Base-by-base conservation (phyloP, 1,140 invertebrate species). In the Anoplolepis gracilipes region DNA sequence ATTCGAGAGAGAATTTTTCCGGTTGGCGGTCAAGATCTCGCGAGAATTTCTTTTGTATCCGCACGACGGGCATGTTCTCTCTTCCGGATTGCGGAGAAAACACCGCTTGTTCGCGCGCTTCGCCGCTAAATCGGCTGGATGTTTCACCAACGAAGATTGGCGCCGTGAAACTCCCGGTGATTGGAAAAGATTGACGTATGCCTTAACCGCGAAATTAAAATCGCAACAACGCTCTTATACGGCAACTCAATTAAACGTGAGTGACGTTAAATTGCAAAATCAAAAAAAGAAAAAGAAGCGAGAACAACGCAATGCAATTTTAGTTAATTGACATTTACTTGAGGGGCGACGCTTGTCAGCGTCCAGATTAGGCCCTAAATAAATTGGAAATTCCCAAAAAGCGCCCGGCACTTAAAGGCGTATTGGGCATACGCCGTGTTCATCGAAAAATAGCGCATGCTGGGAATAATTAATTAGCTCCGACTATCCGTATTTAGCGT, bases 1-100 rank as follows among this genome's bases (percentile, higher is more conserved):
- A 73, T 82, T 64, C 36, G 78, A 59, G 36, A 59, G 36, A 42
- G 67, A 82, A 82, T 82, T 61, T 73, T 82, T 82, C 78, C 67
- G 53, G 46, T 33, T 46, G 10, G 36, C 25, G 42, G 65, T 72
- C 67, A 82, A 61, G 67, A 46, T 39, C 67, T 59, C 78, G 67
- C 67, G 78, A 59, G 78, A 73, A 82, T 73, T 70, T 36, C 25
- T 49, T 72, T 81, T 81, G 46, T 81, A 25, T n/a, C 16, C 49
- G 65, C 36, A 33, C 77, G 36, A 81, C 65, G 36, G 3, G 22
- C 36, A 36, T 65, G 78, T 59, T 59, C 28, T 25, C 36, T 19
- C 46, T 49, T 49, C 46, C 46, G 46, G 5, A 53, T 39, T 59
- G 25, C 78, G 36, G 69, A 36, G 67, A 42, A 19, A 67, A 67